A percentile compares a stretch with the other conserved stretches of the same genome.
Conservation (phyloP, 2,888 invertebrate genomes). For the Drosophila pseudotakahashii region DNA sequence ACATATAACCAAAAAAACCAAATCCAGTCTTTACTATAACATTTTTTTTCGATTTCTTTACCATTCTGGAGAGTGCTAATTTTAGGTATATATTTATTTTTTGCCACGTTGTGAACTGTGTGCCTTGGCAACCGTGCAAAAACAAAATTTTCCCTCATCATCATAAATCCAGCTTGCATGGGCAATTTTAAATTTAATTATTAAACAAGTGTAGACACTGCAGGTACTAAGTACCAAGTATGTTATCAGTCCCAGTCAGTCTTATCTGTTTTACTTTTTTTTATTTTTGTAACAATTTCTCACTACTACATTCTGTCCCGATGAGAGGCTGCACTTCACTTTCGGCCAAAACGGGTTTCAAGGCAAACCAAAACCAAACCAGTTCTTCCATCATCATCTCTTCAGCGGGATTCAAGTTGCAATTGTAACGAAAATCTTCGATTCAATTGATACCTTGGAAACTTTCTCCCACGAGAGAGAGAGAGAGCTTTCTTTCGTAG, state of each 20-base stretch:
- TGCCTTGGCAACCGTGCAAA: constrained; percentile 17
- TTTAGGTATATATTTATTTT: constrained; percentile 17
- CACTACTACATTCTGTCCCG: neutral
- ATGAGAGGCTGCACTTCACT: constrained; percentile 62
- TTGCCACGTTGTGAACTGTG: constrained; percentile 37
- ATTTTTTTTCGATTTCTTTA: constrained; percentile 42
- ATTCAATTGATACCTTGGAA: constrained; percentile 60
- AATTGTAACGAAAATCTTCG: constrained; percentile 61
- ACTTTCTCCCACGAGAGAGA: constrained; percentile 59
- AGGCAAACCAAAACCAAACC: constrained; percentile 51
- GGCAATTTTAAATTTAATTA: constrained; percentile 20
- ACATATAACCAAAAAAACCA: constrained; percentile 27
- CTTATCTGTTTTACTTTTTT: constrained; percentile 14
- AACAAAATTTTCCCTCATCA: constrained; percentile 14
- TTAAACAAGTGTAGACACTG: neutral
- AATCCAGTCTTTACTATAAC: constrained; percentile 12
- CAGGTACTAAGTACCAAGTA: neutral
- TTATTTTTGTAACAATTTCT: constrained; percentile 3
- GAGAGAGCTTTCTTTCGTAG: constrained; percentile 39
- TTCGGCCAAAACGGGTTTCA: constrained; percentile 66
- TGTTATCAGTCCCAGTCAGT: constrained; percentile 15
- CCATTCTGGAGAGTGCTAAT: constrained; percentile 12
- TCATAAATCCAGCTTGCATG: constrained; percentile 30
- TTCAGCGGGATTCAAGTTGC: constrained; percentile 36
- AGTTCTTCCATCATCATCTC: constrained; percentile 42